These are phyloP conservation scores for Dioctria rufipes DNA, from an alignment of 2,888 invertebrate genomes.

Conservation along the genomic window DNA sequence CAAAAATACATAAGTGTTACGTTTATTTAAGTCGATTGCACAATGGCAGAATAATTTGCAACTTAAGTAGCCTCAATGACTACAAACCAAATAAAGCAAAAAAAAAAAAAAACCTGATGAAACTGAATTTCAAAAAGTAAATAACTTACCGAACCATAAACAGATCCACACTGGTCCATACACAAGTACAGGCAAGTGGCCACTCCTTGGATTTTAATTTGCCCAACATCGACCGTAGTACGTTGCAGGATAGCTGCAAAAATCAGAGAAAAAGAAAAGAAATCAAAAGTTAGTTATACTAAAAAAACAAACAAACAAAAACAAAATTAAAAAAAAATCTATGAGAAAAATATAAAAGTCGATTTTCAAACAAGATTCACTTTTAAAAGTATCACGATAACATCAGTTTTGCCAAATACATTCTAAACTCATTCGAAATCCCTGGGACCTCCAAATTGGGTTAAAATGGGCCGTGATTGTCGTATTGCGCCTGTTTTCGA, in stretches of 20 bases:
- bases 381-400: conserved; percentile 27
- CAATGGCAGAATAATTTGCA: too few relatives aligned
- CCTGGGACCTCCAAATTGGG: conserved; percentile 23
- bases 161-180: conserved; percentile 89
- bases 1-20: too few relatives aligned
- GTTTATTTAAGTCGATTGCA: too few relatives aligned
- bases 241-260: conserved; percentile 81
- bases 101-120: too few relatives aligned
- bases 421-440: conserved; percentile 5
- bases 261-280: conserved; percentile 58
- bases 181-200: conserved; percentile 91
- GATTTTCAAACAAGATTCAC: conserved; percentile 32
- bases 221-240: conserved; percentile 81
- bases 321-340: conserved; percentile 21
- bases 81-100: too few relatives aligned
- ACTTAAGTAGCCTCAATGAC: too few relatives aligned
- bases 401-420: not conserved
- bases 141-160: conserved; percentile 89
- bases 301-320: conserved; percentile 14
- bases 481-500: too few relatives aligned
- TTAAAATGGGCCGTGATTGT: conserved; percentile 17
- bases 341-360: conserved; percentile 20
- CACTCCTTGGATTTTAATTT: conserved; percentile 90
- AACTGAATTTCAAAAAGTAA: conserved; percentile 37
- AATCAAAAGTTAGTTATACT: conserved; percentile 42